phyloP scores from a whole-genome alignment of 2,888 invertebrate genomes.

The Platycnemis pennipes region DNA sequence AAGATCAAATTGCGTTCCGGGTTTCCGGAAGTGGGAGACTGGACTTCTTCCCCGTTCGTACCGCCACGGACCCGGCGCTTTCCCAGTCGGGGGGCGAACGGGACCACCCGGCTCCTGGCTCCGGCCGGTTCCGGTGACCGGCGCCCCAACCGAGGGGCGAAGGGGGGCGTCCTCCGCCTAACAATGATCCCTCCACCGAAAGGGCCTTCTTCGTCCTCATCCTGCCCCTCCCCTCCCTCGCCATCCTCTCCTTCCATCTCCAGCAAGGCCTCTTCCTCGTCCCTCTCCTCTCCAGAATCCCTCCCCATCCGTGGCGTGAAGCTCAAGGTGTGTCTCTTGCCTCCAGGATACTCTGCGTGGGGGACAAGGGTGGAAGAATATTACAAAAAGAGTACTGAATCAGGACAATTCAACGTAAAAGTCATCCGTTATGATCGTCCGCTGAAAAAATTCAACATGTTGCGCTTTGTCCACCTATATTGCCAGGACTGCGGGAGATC shows the following conservation, averaged over 20 bases:
- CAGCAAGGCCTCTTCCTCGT: conserved; percentile 73
- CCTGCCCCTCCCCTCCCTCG: conserved; percentile 74
- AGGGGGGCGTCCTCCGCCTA: conserved; percentile 77
- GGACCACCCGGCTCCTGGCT: background rate
- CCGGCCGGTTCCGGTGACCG: conserved; percentile 74
- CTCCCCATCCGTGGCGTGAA: conserved; percentile 81
- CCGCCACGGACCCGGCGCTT: background rate
- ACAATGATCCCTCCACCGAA: conserved; percentile 70
- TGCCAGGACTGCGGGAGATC: no score
- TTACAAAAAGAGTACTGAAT: no score
- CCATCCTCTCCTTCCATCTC: conserved; percentile 75
- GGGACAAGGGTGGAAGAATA: no score
- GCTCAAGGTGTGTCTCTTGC: conserved; percentile 77
- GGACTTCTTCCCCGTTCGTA: background rate
- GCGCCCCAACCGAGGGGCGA: conserved; percentile 80
- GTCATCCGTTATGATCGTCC: no score
- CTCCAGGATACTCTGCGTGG: conserved; percentile 72
- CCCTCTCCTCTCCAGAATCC: conserved; percentile 76
- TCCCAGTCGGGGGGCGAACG: background rate
- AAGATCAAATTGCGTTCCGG: conserved; percentile 37
- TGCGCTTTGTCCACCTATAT: no score
- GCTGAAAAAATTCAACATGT: no score
- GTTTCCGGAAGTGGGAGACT: background rate
- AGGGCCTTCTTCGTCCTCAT: conserved; percentile 73
- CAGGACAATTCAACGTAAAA: no score